Evolutionary conservation across 2,888 invertebrate species (phyloP), one percentile per base, ranked within the genome.

Genomic region (Pristionchus exspectatus): DNA sequence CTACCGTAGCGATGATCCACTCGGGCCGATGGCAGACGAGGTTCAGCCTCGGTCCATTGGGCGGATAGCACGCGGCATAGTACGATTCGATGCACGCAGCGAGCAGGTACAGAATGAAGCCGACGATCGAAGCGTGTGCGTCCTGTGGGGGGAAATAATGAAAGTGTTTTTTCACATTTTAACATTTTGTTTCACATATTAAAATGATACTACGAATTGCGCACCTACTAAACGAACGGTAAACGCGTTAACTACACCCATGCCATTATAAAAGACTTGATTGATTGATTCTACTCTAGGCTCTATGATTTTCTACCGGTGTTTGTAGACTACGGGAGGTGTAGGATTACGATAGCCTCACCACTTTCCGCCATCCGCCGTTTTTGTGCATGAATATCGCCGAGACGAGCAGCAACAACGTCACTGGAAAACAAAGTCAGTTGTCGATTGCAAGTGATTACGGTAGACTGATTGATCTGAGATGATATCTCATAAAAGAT

Each of bases 31-130:
- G 93, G 84, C 94, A 94, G 33, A 94, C 93, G 56, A 93, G 90
- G 86, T 92, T 93, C 85, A 94, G 92, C 50, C 91, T 88, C 9
- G 92, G 90, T 18, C 94, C 94, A 66, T 93, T 92, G 21, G 94
- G 94, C 27, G 94, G 94, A 89, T 94, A 94, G 81, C 94, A 94
- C 4, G 93, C 94, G 9, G 94, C 94, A 89, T 91, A 94, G 89
- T 94, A 94, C n/a, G 94, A 92, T 88, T 94, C 94, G 30, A 94
- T 90, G 85, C 93, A 93, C 14, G 93, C 92, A 12, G 91, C 94
- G 9, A 94, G 81, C 33, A 94, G 77, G 90, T 93, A 93, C 81
- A 92, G 91, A 86, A 94, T 91, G 27, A 92, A 89, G 24, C 92
- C 94, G 27, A 91, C 84, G 4, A 92, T 92, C 7, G 91, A 92